Evolutionary conservation across 2,888 invertebrate species (phyloP), one percentile per base, ranked within the genome.

Genomic region (Aradus depressus): DNA sequence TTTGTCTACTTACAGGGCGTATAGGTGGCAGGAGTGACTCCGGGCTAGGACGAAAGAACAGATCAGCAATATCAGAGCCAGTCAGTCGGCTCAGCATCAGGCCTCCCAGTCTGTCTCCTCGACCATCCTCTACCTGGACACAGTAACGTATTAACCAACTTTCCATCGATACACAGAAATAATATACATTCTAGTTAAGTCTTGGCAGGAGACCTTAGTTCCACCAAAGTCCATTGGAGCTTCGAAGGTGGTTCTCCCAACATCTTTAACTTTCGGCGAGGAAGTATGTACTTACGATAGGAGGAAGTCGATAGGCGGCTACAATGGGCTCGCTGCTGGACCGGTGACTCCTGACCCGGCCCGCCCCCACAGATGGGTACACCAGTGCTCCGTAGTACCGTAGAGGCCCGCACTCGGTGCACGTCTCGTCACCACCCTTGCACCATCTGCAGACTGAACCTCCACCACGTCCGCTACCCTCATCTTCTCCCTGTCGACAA

Each of bases 81-180:
- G 64, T 64, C 38, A 66, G 58, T 4, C 63, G 59, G 32, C 65
- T 62, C n/a, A 65, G 62, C 64, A 66, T 64, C 55, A 65, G 60
- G 45, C 63, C 63, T 3, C 65, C 64, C 50, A 65, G 57, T 31
- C 64, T 61, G 28, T 65, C 65, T 21, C 58, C 54, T 19, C 53
- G 51, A n/a, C 56, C 57, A 23, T 59, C 60, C 42, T 53, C 55
- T 18, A 58, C 57, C 56, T 55, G 50, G 2, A 25, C 32, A 34
- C 4, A 39, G 18, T 8, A 3, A 19, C 28, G 28, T n/a, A n/a
- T n/a, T n/a, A n/a, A n/a, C 28, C 28, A 28, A 28, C 28, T 28
- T n/a, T n/a, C n/a, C n/a, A n/a, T n/a, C n/a, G n/a, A 37, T 8
- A 37, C 6, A 14, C 16, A 12, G 14, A 37, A 37, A 37, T 37